Evolutionary conservation across 2,888 invertebrate species (phyloP), one percentile per base, ranked within the genome.

Genomic region (Julus scanicus): DNA sequence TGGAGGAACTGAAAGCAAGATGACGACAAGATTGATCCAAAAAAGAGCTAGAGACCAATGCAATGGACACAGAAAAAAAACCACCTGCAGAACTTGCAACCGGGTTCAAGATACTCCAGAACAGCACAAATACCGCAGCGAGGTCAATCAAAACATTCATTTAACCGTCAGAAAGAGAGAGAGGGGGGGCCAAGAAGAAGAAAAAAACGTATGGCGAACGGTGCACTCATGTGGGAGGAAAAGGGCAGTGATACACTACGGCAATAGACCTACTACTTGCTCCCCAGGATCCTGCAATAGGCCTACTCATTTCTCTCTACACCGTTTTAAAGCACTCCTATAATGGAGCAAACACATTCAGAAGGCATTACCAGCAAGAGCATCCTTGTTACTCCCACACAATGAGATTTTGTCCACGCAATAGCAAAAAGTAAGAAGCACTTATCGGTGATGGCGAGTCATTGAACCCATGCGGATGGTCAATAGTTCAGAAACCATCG

Each of bases 1-100:
- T 80, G 89, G 89, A 84, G 89, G 89, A 87, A 89, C 89, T 89
- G 89, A 89, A 89, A 89, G 87, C 48, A 83, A 89, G 44, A 87
- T 48, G 86, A 57, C 44, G 80, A 48, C 37, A 71, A 49, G 44
- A 44, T 48, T 89, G 39, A 88, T 49, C 80, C 44, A 88, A 39
- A 87, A 40, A 48, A 40, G 44, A 83, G 40, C 71, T 15, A 39
- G 37, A 87, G 53, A 37, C 86, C 20, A 13, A 80, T 37, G 80
- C 80, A 80, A 80, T 29, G 37, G 37, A 37, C 80, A 80, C 80
- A 15, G 80, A 80, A 80, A 53, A 80, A 80, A 80, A 80, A 37
- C 80, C 80, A 80, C 37, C 53, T 53, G 53, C 53, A 3, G 53
- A 53, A 53, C 53, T 53, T 53, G 53, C 53, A 53, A 53, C 15